Evolutionary conservation across 1,140 invertebrate species (phyloP).

Genomic region (Heliconius himera): DNA sequence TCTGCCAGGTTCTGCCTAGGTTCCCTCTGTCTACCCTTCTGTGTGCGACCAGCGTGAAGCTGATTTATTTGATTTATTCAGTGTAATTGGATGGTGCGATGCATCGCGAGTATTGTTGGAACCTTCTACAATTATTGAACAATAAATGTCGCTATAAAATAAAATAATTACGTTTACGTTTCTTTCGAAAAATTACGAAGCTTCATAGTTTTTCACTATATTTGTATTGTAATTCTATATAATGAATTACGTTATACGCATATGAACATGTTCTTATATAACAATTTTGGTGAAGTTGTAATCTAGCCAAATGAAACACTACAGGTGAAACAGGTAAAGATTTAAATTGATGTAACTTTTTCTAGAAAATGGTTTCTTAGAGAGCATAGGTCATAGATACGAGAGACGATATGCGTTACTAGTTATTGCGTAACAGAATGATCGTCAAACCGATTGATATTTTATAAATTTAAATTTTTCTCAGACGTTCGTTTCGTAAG

Average conservation of each 20-base stretch:
- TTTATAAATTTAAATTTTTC: slow-evolving; percentile 38
- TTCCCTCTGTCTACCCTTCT: too few relatives aligned
- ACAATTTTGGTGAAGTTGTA: neutral
- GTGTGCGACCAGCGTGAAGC: too few relatives aligned
- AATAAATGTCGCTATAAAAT: too few relatives aligned
- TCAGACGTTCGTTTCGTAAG: slow-evolving; percentile 35
- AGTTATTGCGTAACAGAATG: slow-evolving; percentile 38
- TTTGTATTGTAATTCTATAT: neutral
- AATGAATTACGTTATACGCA: neutral
- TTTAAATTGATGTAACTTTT: slow-evolving; percentile 34
- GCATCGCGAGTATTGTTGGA: too few relatives aligned
- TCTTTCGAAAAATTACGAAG: too few relatives aligned
- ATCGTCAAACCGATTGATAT: slow-evolving; percentile 40
- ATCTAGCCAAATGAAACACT: neutral
- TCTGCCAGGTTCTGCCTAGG: too few relatives aligned
- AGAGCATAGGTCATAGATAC: slow-evolving; percentile 40
- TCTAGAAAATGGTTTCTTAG: slow-evolving; percentile 39
- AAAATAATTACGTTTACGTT: neutral
- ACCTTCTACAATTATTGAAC: too few relatives aligned
- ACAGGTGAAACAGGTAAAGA: neutral
- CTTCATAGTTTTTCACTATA: too few relatives aligned
- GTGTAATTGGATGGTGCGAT: too few relatives aligned
- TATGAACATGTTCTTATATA: neutral
- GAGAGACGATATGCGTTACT: slow-evolving; percentile 37
- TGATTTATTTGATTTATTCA: too few relatives aligned